Percentiles rank a stretch among this genome's conserved stretches.
Evolutionary conservation across 2,888 invertebrate species (phyloP).

Genomic region (Agonopterix subpropinquella): DNA sequence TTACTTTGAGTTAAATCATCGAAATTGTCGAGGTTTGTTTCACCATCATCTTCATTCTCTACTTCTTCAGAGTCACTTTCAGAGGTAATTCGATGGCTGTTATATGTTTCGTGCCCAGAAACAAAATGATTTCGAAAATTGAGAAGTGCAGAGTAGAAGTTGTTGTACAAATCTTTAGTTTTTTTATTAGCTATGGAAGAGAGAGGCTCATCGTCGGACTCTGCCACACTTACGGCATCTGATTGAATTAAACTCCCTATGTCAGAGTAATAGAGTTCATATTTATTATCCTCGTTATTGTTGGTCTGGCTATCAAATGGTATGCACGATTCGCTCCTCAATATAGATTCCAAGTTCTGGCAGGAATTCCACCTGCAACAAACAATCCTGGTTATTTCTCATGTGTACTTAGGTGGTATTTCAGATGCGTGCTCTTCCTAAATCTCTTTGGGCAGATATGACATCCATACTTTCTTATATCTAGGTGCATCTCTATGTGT

Average conservation of each 20-base stretch:
- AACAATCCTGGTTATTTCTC: slow-evolving; percentile 40
- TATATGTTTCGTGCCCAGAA: slow-evolving; percentile 21
- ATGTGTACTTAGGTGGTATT: slow-evolving; percentile 39
- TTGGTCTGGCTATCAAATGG: neutral
- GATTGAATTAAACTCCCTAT: no score
- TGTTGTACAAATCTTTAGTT: slow-evolving; percentile 24
- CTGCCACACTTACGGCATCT: slow-evolving; percentile 5
- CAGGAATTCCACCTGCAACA: slow-evolving; percentile 51
- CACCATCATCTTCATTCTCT: slow-evolving; percentile 8
- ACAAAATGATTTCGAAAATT: slow-evolving; percentile 48
- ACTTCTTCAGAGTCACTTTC: slow-evolving; percentile 29
- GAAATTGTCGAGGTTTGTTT: slow-evolving; percentile 25
- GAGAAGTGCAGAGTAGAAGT: slow-evolving; percentile 45
- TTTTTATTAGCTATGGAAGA: slow-evolving; percentile 28
- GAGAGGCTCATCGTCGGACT: slow-evolving; percentile 36
- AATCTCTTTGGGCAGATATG: slow-evolving; percentile 45
- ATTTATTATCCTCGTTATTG: neutral
- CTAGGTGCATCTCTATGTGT: slow-evolving; percentile 46
- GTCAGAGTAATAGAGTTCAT: neutral
- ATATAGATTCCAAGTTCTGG: slow-evolving; percentile 3
- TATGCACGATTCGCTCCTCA: neutral
- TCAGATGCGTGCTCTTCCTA: slow-evolving; percentile 49
- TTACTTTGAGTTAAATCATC: slow-evolving; percentile 56
- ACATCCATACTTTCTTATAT: slow-evolving; percentile 44
- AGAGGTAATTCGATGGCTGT: slow-evolving; percentile 28